phyloP scores from a whole-genome alignment of 2,797 vertebrate genomes.

The Catostomus latipinnis region DNA sequence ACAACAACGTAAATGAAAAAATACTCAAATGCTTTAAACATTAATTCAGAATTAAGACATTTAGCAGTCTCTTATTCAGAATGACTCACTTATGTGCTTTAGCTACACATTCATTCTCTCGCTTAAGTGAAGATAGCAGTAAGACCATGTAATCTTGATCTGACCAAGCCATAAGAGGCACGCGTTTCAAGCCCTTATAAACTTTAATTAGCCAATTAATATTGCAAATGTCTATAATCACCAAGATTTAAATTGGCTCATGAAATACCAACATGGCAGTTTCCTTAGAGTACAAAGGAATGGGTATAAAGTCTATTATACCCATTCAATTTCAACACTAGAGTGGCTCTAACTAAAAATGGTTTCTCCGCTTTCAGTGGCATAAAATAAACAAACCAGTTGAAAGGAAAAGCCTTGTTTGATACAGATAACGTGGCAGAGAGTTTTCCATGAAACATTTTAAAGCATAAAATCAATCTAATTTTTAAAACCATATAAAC shows the following conservation, averaged over 20 bases:
- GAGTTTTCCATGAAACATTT: background rate
- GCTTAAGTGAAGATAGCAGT: slow-evolving; percentile 8
- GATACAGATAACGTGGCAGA: slow-evolving; percentile 27
- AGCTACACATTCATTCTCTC: background rate
- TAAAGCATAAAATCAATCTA: background rate
- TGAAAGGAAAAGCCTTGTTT: background rate
- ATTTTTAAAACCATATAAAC: background rate
- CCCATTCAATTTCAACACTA: background rate
- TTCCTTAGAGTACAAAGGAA: background rate
- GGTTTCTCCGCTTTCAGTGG: background rate
- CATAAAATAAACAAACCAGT: background rate
- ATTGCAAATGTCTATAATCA: slow-evolving; percentile 16
- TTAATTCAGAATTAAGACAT: too few species aligned
- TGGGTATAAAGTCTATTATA: background rate
- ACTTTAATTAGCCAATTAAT: slow-evolving; percentile 44
- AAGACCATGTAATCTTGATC: background rate
- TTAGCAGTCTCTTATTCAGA: too few species aligned
- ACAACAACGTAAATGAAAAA: too few species aligned
- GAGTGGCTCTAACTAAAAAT: background rate
- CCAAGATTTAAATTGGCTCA: background rate
- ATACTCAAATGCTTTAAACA: too few species aligned
- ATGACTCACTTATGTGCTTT: too few species aligned
- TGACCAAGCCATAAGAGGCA: background rate
- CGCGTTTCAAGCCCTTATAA: background rate
- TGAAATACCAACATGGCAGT: background rate